A percentile compares a stretch with the other conserved stretches of the same genome.
Evolutionary conservation across 2,113 vertebrate species (phyloP).

Genomic region (Poecile atricapillus): DNA sequence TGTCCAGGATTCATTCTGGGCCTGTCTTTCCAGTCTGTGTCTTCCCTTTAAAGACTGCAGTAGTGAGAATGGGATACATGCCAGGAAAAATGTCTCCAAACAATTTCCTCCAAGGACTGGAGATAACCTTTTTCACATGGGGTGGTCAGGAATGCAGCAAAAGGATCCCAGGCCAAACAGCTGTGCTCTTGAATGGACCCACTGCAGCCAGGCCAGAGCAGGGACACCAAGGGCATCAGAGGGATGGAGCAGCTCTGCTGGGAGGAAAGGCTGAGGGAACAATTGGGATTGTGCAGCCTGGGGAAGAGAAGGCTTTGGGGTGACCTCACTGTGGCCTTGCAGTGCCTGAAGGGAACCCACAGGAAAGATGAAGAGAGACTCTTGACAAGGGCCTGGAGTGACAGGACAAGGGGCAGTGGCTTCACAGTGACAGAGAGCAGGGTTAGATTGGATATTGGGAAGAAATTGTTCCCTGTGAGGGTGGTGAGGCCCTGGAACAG

Average conservation of each 20-base stretch:
- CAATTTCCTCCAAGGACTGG: neutral
- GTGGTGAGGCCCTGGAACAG: neutral
- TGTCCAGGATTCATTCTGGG: neutral
- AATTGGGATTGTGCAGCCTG: neutral
- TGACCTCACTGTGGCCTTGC: neutral
- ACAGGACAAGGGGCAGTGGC: neutral
- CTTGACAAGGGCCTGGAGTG: neutral
- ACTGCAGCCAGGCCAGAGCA: neutral
- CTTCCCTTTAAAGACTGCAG: neutral
- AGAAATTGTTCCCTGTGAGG: neutral
- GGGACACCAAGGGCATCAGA: neutral
- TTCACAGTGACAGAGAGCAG: neutral
- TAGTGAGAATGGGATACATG: neutral
- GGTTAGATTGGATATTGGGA: rapidly evolving
- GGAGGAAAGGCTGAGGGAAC: neutral
- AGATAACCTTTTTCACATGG: neutral
- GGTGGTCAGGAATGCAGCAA: neutral
- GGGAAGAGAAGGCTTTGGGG: neutral
- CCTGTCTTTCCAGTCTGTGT: neutral
- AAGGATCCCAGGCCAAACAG: neutral
- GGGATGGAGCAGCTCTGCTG: neutral
- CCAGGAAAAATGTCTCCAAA: neutral
- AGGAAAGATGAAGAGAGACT: neutral
- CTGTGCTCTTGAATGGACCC: neutral
- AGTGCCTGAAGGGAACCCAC: neutral